These are phyloP conservation scores for Erebia ligea DNA, from an alignment of 2,888 invertebrate species.

Conservation along the genomic window DNA sequence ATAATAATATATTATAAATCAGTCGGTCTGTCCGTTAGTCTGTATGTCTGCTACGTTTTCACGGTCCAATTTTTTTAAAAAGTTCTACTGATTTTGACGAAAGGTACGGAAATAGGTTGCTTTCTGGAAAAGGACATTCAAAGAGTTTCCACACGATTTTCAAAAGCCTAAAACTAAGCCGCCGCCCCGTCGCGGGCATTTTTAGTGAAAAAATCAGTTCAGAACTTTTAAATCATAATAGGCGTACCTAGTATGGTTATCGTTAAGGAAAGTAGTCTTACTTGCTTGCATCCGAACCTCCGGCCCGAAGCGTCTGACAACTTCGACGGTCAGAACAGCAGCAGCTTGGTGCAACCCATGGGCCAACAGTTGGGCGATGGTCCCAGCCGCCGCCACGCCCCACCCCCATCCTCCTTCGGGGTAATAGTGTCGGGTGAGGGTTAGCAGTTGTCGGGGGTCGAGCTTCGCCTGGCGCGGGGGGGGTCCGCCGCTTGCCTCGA, in stretches of 20 bases:
- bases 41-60: too few relatives aligned
- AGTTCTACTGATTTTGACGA: too few relatives aligned
- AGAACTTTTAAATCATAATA: too few relatives aligned
- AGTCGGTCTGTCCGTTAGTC: too few relatives aligned
- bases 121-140: too few relatives aligned
- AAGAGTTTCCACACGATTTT: too few relatives aligned
- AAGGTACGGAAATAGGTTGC: too few relatives aligned
- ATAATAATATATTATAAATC: too few relatives aligned
- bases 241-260: background rate
- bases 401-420: constrained; percentile 96
- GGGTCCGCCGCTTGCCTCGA: constrained; percentile 78
- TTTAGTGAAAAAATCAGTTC: too few relatives aligned
- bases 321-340: constrained; percentile 84
- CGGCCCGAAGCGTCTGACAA: constrained; percentile 83
- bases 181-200: too few relatives aligned
- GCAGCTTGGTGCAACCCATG: constrained; percentile 89
- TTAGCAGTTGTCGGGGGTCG: constrained; percentile 82
- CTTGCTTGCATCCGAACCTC: constrained; percentile 86
- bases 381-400: constrained; percentile 88
- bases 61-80: too few relatives aligned
- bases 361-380: constrained; percentile 88
- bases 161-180: too few relatives aligned
- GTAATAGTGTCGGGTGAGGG: constrained; percentile 91
- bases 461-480: constrained; percentile 76
- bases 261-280: constrained; percentile 47